Evolutionary conservation across 2,888 invertebrate genomes (phyloP), one percentile per base, ranked within the genome.

Genomic region (Drosophila histrio): DNA sequence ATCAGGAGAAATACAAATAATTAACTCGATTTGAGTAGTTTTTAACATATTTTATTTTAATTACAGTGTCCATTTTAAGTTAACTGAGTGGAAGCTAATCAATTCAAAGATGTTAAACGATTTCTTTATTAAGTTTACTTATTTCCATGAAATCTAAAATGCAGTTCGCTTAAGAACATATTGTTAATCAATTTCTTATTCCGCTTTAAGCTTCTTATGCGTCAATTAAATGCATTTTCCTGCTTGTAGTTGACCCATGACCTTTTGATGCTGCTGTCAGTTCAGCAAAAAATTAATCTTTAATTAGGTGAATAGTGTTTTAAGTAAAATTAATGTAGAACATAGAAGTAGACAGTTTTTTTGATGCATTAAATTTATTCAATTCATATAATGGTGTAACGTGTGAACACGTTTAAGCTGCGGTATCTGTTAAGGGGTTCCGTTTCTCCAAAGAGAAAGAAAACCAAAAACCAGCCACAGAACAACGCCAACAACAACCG

Each of bases 381-480:
- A 5, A n/a, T 4, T n/a, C n/a, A n/a, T n/a, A n/a, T n/a, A n/a
- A n/a, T n/a, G n/a, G n/a, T n/a, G n/a, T n/a, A n/a, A n/a, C n/a
- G n/a, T n/a, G n/a, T n/a, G 26, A 4, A 11, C 17, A 1, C 8
- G 15, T 3, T 11, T 5, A 11, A 6, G 6, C 13, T 43, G 17
- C 3, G 7, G 41, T 21, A 8, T n/a, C 24, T 17, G 24, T 34
- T 30, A 15, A 36, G 30, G 26, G n/a, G 8, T 3, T 9, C 19
- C 22, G 13, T 21, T 57, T 32, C 46, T 62, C 57, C 44, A 39
- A 49, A 60, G 68, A 69, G 79, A 49, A 53, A 9, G 28, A 82
- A 49, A 53, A 9, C 39, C 53, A 57, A 60, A 61, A 69, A 74
- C 28, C 68, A 65, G 71, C 74, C 79, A 30, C 77, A 77, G 46